Base-by-base conservation (phyloP, 2,888 invertebrate species). In the Synanthedon vespiformis region DNA sequence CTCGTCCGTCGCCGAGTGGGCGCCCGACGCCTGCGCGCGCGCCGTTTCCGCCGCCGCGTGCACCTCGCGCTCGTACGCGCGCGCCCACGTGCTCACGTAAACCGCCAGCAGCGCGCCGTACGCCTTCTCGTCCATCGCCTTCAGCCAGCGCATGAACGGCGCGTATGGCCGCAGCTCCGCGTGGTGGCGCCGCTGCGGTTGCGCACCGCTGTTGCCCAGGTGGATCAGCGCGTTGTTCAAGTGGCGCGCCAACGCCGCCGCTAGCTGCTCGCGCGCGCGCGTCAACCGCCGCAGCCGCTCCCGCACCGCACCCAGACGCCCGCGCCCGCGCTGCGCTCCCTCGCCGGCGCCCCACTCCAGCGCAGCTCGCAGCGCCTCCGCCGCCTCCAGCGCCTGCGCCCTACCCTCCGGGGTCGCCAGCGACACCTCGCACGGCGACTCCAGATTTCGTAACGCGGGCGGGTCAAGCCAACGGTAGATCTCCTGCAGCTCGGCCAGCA, bases 211-310 rank as follows among this genome's bases (percentile, higher is more conserved):
- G 74, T 90, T 90, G 52, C 91, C 97, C 86, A 97, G 92, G 83
- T 98, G 97, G 67, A 97, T 96, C 63, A 99, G 96, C 52, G 96
- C 89, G 86, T 98, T 98, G 76, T 97, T 97, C 51, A 99, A 89
- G 77, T 98, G 97, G 16, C 97, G 91, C 56, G 94, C 93, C 52
- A 98, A 91, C 49, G 93, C 92, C 53, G 93, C 91, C 1, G 96
- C 93, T 49, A 77, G 59, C 65, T 67, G 59, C 54, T 80, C 80
- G 1, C 63, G 62, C n/a, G 80, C 77, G 58, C 80, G 75, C 55
- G 63, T 58, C 55, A 80, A 67, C 2, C 76, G 67, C 53, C 78
- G 68, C 67, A 80, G 63, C 53, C 79, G 70, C 64, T 80, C 79
- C 52, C 80, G 66, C 59, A 77, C 72, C 47, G 74, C 78, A 55